These are phyloP conservation scores for Campylomormyrus tamandua DNA, from an alignment of 2,113 vertebrate genomes.

Conservation along the genomic window DNA sequence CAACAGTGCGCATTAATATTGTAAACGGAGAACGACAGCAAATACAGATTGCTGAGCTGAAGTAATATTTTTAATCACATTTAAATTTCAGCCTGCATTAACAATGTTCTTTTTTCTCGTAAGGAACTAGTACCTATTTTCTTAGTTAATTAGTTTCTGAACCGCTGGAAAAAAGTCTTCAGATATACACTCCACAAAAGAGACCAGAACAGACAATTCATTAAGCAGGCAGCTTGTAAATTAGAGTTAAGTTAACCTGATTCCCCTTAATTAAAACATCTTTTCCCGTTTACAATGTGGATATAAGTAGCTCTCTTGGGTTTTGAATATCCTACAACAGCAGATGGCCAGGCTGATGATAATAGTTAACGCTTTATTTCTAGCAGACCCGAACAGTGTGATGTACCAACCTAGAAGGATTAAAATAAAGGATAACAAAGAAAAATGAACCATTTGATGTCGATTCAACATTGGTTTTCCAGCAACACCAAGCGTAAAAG, in stretches of 20 bases:
- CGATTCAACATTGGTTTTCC: conserved; percentile 13
- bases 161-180: conserved; percentile 72
- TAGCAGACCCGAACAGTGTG: conserved; percentile 77
- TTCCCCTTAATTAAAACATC: conserved; percentile 89
- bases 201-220: conserved; percentile 83
- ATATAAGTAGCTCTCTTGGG: conserved; percentile 91
- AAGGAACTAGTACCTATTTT: conserved; percentile 47
- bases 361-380: conserved; percentile 81
- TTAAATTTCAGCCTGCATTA: background rate
- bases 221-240: conserved; percentile 82
- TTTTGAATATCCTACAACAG: conserved; percentile 83
- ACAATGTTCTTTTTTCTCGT: background rate
- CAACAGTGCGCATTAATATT: background rate
- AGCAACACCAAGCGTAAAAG: background rate
- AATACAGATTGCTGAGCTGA: background rate
- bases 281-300: conserved; percentile 88
- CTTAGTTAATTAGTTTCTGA: conserved; percentile 81
- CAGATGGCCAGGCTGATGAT: conserved; percentile 95
- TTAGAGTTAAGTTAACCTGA: conserved; percentile 86
- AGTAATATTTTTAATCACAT: background rate
- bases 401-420: conserved; percentile 76
- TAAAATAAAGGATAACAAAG: conserved; percentile 79
- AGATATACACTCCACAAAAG: conserved; percentile 84
- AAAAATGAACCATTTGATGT: conserved; percentile 68
- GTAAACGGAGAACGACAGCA: background rate